Conservation (phyloP, 2,797 vertebrate species). For the Neosilurus hyrtlii region DNA sequence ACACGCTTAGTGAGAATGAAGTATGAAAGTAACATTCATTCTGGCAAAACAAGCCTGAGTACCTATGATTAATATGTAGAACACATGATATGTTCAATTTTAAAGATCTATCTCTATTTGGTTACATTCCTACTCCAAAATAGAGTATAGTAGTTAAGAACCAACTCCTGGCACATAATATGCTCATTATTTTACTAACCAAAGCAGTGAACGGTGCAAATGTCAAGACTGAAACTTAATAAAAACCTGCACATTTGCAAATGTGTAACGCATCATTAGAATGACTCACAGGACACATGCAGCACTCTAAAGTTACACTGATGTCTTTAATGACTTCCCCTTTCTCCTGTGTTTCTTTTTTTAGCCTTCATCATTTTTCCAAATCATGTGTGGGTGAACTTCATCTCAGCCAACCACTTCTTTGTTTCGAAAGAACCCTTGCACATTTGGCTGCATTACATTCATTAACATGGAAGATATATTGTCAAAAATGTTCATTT, state of each 20-base stretch:
- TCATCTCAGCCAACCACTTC: conserved; percentile 7
- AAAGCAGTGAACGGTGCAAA: conserved; percentile 33
- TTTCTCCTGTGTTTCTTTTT: conserved; percentile 46
- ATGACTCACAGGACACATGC: conserved; percentile 14
- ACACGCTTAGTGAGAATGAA: not conserved
- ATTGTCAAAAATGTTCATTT: not conserved
- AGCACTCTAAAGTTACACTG: conserved; percentile 22
- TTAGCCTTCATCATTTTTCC: conserved; percentile 40
- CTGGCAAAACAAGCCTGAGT: not conserved
- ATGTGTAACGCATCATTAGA: conserved; percentile 27
- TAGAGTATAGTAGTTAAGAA: not conserved
- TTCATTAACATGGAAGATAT: not conserved
- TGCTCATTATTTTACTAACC: conserved; percentile 17
- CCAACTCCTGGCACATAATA: not conserved
- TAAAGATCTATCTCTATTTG: not conserved
- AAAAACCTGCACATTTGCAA: conserved; percentile 28
- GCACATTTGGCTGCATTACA: not conserved
- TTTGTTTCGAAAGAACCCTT: conserved; percentile 21
- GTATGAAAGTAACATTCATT: not conserved
- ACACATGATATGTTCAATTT: not conserved
- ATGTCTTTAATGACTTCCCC: conserved; percentile 47
- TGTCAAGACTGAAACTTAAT: conserved; percentile 7
- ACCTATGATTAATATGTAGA: not conserved
- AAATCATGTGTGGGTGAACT: conserved; percentile 33
- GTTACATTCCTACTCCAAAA: not conserved